These are phyloP conservation scores for Mystacornis crossleyi DNA, from an alignment of 2,113 vertebrate genomes.

Conservation along the genomic window DNA sequence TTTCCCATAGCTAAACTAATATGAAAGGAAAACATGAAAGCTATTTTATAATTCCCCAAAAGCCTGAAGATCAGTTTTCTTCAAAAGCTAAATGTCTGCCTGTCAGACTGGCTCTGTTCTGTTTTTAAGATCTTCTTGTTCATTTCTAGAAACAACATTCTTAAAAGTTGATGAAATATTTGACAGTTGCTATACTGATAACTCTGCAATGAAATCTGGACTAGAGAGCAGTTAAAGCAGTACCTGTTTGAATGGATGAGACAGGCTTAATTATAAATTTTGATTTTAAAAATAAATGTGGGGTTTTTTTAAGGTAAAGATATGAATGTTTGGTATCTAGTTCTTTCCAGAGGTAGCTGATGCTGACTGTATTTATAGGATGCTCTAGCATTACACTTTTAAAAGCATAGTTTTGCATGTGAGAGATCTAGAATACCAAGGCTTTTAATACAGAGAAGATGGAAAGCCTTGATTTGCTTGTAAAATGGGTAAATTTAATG, in stretches of 20 bases:
- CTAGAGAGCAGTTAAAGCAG: neutral
- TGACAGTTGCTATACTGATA: neutral
- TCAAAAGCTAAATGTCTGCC: neutral
- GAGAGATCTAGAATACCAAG: neutral
- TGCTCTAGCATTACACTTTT: neutral
- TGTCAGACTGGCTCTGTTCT: slow-evolving; percentile 34
- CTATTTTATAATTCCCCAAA: neutral
- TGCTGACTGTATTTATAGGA: neutral
- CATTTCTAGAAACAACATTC: neutral
- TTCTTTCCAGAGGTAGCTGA: neutral
- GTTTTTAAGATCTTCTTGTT: slow-evolving; percentile 13
- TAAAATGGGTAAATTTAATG: neutral
- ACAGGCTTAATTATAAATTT: neutral
- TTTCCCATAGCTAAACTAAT: slow-evolving; percentile 12
- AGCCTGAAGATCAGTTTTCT: slow-evolving; percentile 1
- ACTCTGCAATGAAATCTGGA: neutral
- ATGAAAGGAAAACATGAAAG: slow-evolving; percentile 37
- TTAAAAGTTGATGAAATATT: slow-evolving; percentile 1
- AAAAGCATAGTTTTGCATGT: neutral
- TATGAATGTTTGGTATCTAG: neutral
- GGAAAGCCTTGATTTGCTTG: neutral
- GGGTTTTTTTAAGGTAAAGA: neutral
- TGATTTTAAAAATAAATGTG: neutral
- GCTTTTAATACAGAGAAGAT: neutral
- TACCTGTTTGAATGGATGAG: neutral